These are phyloP conservation scores for Drosophila albomicans DNA, from an alignment of 1,140 invertebrate species.

Conservation along the genomic window DNA sequence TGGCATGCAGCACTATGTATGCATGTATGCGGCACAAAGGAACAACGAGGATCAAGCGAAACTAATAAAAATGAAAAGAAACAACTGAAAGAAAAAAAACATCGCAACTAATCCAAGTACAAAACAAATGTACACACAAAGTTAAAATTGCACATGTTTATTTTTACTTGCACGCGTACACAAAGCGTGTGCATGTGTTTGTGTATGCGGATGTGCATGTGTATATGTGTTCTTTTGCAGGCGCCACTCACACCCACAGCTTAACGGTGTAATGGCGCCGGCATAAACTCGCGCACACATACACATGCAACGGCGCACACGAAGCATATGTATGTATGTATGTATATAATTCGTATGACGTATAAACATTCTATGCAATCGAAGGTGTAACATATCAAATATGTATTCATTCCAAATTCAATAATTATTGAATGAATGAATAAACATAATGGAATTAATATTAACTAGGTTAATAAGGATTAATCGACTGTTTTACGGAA, in stretches of 20 bases:
- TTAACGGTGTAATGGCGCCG: slow-evolving; percentile 34
- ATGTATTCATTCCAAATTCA: slow-evolving; percentile 1
- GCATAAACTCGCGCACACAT: slow-evolving; percentile 24
- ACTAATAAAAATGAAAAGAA: slow-evolving; percentile 17
- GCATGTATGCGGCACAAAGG: slow-evolving; percentile 13
- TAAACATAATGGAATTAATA: no score
- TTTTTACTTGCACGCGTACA: slow-evolving; percentile 8
- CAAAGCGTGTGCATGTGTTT: background rate
- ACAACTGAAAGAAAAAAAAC: no score
- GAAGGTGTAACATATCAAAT: background rate
- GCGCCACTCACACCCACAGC: slow-evolving; percentile 46
- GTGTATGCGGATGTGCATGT: slow-evolving; percentile 11
- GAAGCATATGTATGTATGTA: background rate
- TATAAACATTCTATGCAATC: slow-evolving; percentile 15
- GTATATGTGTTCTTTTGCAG: slow-evolving; percentile 17
- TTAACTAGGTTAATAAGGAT: no score
- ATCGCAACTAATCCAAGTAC: slow-evolving; percentile 19
- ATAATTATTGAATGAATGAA: background rate
- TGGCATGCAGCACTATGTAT: slow-evolving; percentile 26
- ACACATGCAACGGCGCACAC: slow-evolving; percentile 2
- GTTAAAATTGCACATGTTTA: slow-evolving; percentile 21
- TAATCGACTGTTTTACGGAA: no score
- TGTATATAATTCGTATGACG: slow-evolving; percentile 12
- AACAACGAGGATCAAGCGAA: slow-evolving; percentile 21
- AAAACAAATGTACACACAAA: slow-evolving; percentile 10